Percentiles rank a stretch among this genome's conserved stretches.
phyloP scores from a whole-genome alignment of 2,888 invertebrate species.

The Glyphotaelius pellucidus region DNA sequence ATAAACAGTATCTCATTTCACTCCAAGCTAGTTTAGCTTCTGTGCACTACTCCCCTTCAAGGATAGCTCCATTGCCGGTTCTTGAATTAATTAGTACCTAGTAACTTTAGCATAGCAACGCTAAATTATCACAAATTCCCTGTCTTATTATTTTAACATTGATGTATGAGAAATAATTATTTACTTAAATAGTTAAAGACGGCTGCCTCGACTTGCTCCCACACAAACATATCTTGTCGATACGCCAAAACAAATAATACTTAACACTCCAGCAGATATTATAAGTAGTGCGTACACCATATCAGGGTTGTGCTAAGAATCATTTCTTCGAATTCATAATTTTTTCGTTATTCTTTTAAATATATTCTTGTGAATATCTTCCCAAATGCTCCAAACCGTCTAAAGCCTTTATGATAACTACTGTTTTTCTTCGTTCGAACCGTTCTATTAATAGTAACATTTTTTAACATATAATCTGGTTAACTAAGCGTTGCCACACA shows the following conservation, averaged over 20 bases:
- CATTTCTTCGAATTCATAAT: too few relatives aligned
- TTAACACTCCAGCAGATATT: constrained; percentile 24
- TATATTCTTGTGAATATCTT: too few relatives aligned
- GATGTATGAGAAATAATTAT: constrained; percentile 38
- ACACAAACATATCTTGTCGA: constrained; percentile 42
- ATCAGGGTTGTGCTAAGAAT: background rate
- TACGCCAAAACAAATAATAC: constrained; percentile 52
- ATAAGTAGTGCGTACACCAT: constrained; percentile 3
- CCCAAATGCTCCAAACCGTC: too few relatives aligned
- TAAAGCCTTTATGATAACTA: too few relatives aligned
- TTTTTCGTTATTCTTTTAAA: too few relatives aligned
- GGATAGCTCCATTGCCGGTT: background rate
- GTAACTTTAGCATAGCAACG: constrained; percentile 5
- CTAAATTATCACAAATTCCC: constrained; percentile 30
- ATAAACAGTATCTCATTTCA: background rate
- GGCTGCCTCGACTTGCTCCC: constrained; percentile 10
- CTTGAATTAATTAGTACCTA: constrained; percentile 8
- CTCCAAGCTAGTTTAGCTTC: background rate
- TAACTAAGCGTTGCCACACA: too few relatives aligned
- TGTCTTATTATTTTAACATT: constrained; percentile 30
- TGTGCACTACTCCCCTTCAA: background rate
- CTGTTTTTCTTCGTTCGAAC: too few relatives aligned
- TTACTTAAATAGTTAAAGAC: constrained; percentile 43
- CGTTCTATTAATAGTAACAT: too few relatives aligned
- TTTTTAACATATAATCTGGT: too few relatives aligned